Evolutionary conservation across 2,113 vertebrate genomes (phyloP).

Genomic region (Ochotona princeps): DNA sequence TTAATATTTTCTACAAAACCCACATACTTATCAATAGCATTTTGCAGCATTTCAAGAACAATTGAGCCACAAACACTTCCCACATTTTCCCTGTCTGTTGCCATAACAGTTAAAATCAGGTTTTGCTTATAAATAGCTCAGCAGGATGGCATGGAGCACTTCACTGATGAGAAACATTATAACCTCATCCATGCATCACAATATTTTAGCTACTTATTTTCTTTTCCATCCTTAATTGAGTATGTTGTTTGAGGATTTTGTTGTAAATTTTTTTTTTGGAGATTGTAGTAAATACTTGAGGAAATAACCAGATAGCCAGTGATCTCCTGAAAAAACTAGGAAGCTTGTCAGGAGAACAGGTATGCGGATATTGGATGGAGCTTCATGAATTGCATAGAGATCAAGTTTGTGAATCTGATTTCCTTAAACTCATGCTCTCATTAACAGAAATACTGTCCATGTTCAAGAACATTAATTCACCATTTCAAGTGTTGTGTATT

Average conservation of each 20-base stretch:
- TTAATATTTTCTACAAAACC: constrained; percentile 52
- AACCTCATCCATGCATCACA: background rate
- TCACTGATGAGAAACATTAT: constrained; percentile 9
- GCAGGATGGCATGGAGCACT: background rate
- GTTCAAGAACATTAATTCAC: background rate
- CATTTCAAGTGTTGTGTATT: background rate
- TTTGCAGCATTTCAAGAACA: constrained; percentile 69
- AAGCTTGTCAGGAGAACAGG: background rate
- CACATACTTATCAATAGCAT: constrained; percentile 57
- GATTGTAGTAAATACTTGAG: background rate
- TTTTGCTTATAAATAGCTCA: constrained; percentile 52
- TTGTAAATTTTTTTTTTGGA: background rate
- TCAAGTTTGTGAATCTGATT: background rate
- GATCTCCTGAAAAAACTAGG: background rate
- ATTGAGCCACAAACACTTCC: constrained; percentile 30
- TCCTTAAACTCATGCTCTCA: background rate
- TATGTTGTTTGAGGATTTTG: background rate
- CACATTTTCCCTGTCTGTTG: constrained; percentile 8
- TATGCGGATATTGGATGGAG: background rate
- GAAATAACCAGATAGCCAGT: background rate
- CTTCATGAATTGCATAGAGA: background rate
- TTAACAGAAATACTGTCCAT: background rate
- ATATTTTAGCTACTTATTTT: background rate
- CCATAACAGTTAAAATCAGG: constrained; percentile 69
- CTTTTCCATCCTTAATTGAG: constrained; percentile 1